A percentile compares a stretch with the other conserved stretches of the same genome.
Conservation (phyloP, 2,888 invertebrate species). For the Chrysina gloriosa region DNA sequence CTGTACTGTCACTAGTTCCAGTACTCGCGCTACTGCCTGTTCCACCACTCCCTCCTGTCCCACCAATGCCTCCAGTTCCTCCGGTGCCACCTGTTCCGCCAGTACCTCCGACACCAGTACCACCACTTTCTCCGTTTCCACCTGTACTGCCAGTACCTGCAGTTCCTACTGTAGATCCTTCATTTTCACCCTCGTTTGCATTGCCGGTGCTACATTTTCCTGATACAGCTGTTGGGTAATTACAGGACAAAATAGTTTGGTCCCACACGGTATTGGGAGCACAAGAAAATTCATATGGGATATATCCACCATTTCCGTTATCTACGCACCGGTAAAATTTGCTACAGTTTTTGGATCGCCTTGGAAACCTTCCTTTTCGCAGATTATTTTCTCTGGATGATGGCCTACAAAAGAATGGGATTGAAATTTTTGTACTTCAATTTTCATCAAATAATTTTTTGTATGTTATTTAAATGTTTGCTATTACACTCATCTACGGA, state of each 20-base stretch:
- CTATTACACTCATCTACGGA: constrained; percentile 9
- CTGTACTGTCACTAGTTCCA: constrained; percentile 16
- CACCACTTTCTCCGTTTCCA: background rate
- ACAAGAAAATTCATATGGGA: constrained; percentile 76
- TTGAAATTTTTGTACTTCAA: no score
- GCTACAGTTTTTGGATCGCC: constrained; percentile 76
- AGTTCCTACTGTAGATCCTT: background rate
- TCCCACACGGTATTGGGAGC: constrained; percentile 85
- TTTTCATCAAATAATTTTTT: no score
- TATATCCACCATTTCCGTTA: constrained; percentile 59
- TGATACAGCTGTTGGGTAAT: constrained; percentile 71
- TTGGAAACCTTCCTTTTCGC: constrained; percentile 77
- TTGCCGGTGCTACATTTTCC: constrained; percentile 67
- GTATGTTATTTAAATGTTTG: no score
- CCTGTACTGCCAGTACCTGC: constrained; percentile 1
- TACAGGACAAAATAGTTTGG: constrained; percentile 74
- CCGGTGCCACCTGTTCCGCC: constrained; percentile 11
- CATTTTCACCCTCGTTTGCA: no score
- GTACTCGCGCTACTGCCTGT: background rate
- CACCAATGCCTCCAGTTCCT: constrained; percentile 3
- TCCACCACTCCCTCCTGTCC: constrained; percentile 7
- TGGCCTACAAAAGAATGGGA: no score
- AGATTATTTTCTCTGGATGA: constrained; percentile 62
- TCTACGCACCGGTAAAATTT: constrained; percentile 83
- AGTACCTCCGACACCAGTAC: background rate